Evolutionary conservation across 2,113 vertebrate genomes (phyloP).

Genomic region (Phylloscopus trochilus): DNA sequence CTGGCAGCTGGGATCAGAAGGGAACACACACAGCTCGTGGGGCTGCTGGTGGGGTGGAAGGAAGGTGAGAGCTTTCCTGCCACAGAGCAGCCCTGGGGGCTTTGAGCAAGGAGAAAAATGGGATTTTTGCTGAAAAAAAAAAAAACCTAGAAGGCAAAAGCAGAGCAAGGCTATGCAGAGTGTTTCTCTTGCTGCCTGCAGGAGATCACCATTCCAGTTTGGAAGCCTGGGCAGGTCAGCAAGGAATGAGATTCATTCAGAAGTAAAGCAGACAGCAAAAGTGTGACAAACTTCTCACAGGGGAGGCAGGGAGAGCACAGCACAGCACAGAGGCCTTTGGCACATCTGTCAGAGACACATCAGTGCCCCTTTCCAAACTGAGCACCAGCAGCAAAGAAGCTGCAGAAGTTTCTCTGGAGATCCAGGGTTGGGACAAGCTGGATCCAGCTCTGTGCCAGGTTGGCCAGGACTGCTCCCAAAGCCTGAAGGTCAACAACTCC

Average conservation of each 20-base stretch:
- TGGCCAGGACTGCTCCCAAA: background rate
- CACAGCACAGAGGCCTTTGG: background rate
- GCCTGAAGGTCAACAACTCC: background rate
- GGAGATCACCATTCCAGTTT: background rate
- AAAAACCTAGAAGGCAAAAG: background rate
- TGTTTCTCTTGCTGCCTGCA: background rate
- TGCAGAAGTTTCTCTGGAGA: background rate
- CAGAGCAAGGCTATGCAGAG: background rate
- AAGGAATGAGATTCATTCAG: background rate
- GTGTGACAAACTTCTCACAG: background rate
- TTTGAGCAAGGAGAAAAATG: background rate
- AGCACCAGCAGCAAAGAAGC: background rate
- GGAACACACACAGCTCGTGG: background rate
- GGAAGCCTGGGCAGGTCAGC: background rate
- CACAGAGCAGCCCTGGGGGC: background rate
- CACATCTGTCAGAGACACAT: background rate
- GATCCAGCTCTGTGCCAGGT: rapidly evolving
- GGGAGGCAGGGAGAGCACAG: background rate
- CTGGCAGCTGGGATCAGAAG: background rate
- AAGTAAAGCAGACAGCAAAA: background rate
- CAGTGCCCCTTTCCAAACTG: background rate
- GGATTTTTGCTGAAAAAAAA: background rate
- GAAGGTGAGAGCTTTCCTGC: background rate
- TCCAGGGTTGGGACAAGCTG: background rate
- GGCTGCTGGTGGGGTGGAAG: background rate